These are phyloP conservation scores for Mormyrus iriodes DNA, from an alignment of 2,113 vertebrate species.

Conservation along the genomic window DNA sequence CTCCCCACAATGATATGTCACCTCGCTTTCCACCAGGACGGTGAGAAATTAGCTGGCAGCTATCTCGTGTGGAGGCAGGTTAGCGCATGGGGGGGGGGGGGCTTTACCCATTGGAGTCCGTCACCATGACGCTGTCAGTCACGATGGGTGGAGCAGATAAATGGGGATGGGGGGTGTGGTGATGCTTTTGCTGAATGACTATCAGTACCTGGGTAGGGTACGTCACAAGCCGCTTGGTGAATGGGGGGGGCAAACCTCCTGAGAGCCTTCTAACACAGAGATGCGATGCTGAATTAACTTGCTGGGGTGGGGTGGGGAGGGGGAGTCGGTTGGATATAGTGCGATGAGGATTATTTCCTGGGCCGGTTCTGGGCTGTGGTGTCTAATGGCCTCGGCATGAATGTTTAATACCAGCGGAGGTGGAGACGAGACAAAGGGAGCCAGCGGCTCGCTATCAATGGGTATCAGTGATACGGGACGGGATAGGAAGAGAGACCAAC, in stretches of 20 bases:
- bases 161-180: background rate
- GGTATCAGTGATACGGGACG: constrained; percentile 59
- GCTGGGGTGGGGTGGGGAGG: background rate
- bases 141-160: background rate
- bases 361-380: constrained; percentile 32
- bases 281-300: constrained; percentile 15
- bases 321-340: background rate
- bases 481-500: constrained; percentile 47
- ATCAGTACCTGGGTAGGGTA: background rate
- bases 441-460: constrained; percentile 50
- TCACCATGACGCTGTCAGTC: background rate
- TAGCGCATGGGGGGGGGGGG: background rate
- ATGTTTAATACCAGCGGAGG: constrained; percentile 61
- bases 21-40: background rate
- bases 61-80: background rate
- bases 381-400: constrained; percentile 55
- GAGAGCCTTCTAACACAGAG: background rate
- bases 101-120: background rate
- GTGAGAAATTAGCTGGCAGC: background rate
- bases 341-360: constrained; percentile 36
- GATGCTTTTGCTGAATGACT: background rate
- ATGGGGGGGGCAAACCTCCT: background rate
- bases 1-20: background rate
- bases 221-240: background rate
- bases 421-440: constrained; percentile 50